A percentile compares a stretch with the other conserved stretches of the same genome.
phyloP scores from a whole-genome alignment of 1,140 invertebrate genomes.

The Thaumetopoea pityocampa region DNA sequence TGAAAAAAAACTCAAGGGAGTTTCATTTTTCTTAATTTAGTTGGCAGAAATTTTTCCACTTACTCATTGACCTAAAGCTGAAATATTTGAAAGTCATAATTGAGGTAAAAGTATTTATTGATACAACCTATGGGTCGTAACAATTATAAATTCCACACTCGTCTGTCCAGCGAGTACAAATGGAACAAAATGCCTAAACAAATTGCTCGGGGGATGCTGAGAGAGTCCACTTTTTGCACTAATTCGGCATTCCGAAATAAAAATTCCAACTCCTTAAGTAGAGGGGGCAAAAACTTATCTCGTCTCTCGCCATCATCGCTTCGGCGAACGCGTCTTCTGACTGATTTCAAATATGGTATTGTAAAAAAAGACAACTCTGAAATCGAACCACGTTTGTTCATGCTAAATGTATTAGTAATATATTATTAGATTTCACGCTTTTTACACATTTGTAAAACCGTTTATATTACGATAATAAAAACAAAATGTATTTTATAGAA shows the following conservation, averaged over 20 bases:
- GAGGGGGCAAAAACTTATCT: conserved; percentile 46
- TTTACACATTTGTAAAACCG: too few species aligned
- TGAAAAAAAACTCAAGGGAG: too few species aligned
- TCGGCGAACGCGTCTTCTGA: conserved; percentile 45
- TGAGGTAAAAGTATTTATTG: conserved; percentile 14
- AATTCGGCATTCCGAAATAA: conserved; percentile 75
- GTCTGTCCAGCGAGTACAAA: conserved; percentile 37
- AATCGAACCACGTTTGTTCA: conserved; percentile 30
- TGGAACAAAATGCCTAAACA: conserved; percentile 69
- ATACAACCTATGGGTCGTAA: conserved; percentile 41
- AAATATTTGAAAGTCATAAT: conserved; percentile 16
- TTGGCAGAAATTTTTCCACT: too few species aligned
- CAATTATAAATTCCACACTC: conserved; percentile 51
- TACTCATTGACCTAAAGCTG: too few species aligned
- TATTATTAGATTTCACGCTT: too few species aligned
- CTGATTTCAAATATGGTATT: conserved; percentile 39
- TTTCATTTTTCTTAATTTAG: too few species aligned
- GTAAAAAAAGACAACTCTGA: conserved; percentile 43
- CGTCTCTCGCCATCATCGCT: conserved; percentile 16
- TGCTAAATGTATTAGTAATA: conserved; percentile 11
- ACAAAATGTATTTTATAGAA: too few species aligned
- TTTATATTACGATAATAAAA: too few species aligned
- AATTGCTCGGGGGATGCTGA: conserved; percentile 59
- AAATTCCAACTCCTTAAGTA: conserved; percentile 64
- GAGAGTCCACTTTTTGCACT: conserved; percentile 67